phyloP scores from a whole-genome alignment of 2,797 vertebrate genomes.

The Lagocephalus sceleratus region DNA sequence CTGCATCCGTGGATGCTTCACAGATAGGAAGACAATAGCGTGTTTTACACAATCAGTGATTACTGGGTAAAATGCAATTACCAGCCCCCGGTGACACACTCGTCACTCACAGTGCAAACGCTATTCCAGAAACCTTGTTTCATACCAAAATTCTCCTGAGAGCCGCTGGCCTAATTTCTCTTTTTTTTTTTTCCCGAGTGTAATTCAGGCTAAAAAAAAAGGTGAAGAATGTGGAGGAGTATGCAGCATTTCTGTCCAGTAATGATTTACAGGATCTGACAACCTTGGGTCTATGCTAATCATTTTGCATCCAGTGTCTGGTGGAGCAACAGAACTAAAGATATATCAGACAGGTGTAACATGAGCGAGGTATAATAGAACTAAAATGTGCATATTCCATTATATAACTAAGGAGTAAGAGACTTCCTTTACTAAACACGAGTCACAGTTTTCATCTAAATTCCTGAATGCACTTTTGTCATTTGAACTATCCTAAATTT shows the following conservation, averaged over 20 bases:
- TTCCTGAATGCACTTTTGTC: not conserved
- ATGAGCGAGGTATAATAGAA: too few species aligned
- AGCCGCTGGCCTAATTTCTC: conserved; percentile 63
- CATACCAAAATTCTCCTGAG: conserved; percentile 55
- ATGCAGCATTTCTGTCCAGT: conserved; percentile 49
- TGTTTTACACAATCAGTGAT: conserved; percentile 36
- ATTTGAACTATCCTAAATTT: not conserved
- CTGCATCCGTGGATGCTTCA: conserved; percentile 19
- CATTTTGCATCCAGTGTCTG: not conserved
- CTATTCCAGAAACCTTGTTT: conserved; percentile 65
- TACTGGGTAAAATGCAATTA: conserved; percentile 52
- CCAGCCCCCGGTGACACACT: conserved; percentile 34
- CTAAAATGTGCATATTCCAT: too few species aligned
- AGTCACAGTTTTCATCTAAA: not conserved
- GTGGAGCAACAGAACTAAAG: conserved; percentile 3
- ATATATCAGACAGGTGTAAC: conserved; percentile 10
- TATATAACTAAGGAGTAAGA: too few species aligned
- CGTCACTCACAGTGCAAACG: conserved; percentile 42
- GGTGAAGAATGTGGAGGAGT: conserved; percentile 60
- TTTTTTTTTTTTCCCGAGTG: conserved; percentile 57
- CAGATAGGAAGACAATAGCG: conserved; percentile 25
- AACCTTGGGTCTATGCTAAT: conserved; percentile 16
- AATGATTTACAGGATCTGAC: conserved; percentile 53
- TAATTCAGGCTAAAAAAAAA: conserved; percentile 67
- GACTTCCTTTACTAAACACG: too few species aligned